Evolutionary conservation across 2,113 vertebrate genomes (phyloP).

Genomic region (Sylvia atricapilla): DNA sequence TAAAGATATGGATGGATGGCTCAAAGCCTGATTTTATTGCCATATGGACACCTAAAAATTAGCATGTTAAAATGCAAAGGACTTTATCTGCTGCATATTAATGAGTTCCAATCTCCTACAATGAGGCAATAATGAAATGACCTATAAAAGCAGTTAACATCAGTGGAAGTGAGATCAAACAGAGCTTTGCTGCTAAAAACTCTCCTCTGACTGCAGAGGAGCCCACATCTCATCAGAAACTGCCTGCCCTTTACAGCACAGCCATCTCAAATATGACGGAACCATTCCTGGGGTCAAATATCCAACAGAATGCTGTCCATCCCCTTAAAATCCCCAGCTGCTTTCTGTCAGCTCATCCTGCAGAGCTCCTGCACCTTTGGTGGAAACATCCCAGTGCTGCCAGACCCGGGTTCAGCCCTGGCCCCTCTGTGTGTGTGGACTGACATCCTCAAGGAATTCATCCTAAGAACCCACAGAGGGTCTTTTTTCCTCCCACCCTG

Average conservation of each 20-base stretch:
- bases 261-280: not conserved
- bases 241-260: not conserved
- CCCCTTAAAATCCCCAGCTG: not conserved
- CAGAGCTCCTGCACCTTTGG: not conserved
- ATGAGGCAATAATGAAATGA: constrained; percentile 38
- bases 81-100: constrained; percentile 50
- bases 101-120: constrained; percentile 20
- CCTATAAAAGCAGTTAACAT: constrained; percentile 48
- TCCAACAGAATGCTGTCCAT: not conserved
- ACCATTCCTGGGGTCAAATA: not conserved
- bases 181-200: not conserved
- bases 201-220: not conserved
- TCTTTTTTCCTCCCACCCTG: not conserved
- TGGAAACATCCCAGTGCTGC: not conserved
- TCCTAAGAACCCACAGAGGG: not conserved
- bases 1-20: constrained; percentile 53
- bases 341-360: not conserved
- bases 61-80: constrained; percentile 46
- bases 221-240: not conserved
- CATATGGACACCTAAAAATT: constrained; percentile 54
- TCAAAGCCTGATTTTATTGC: constrained; percentile 51
- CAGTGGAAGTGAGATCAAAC: constrained; percentile 31
- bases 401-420: not conserved
- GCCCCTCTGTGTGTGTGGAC: not conserved
- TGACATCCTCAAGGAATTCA: not conserved